These are phyloP conservation scores for Phataginus tetradactyla DNA, from an alignment of 2,797 vertebrate species.

Conservation along the genomic window DNA sequence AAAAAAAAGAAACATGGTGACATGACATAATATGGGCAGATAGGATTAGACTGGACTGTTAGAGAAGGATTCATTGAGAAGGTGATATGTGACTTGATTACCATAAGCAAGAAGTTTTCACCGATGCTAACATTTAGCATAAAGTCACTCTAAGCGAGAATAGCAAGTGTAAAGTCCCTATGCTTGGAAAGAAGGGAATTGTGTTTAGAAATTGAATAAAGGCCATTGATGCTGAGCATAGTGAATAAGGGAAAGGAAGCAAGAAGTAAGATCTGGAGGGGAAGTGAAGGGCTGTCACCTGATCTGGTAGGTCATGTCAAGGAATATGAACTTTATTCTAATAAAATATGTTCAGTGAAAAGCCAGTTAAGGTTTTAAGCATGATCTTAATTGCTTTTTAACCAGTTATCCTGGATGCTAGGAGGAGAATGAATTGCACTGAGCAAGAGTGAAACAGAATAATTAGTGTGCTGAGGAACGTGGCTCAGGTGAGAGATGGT, in stretches of 20 bases:
- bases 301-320: not conserved
- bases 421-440: not conserved
- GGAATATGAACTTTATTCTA: not conserved
- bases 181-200: not conserved
- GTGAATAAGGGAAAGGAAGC: not conserved
- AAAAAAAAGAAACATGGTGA: not conserved
- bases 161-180: not conserved
- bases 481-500: not conserved
- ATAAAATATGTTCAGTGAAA: not conserved
- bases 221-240: not conserved
- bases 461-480: not conserved
- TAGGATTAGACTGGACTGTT: not conserved
- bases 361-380: not conserved
- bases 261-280: not conserved
- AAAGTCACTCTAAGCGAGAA: not conserved
- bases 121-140: not conserved
- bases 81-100: not conserved
- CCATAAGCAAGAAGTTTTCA: not conserved
- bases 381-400: not conserved
- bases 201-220: not conserved
- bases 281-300: not conserved
- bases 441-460: not conserved
- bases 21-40: not conserved
- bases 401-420: not conserved
- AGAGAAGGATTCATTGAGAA: constrained; percentile 6